These are phyloP conservation scores for Enteromius afrohamiltoni DNA, from an alignment of 2,797 vertebrate genomes.

Conservation along the genomic window DNA sequence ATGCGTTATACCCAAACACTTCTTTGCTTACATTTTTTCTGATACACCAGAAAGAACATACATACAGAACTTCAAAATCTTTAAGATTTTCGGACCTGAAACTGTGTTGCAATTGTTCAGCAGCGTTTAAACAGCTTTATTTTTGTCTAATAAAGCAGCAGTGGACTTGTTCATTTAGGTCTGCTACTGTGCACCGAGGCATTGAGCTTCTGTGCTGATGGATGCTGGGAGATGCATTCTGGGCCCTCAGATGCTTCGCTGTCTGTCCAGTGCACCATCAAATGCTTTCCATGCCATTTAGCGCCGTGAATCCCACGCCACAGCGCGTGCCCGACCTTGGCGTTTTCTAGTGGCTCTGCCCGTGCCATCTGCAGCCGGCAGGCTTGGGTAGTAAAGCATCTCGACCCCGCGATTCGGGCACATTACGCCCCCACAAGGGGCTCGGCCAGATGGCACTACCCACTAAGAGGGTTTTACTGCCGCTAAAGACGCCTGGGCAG, in stretches of 20 bases:
- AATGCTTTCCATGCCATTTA: slow-evolving; percentile 71
- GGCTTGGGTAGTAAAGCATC: slow-evolving; percentile 83
- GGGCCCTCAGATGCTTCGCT: slow-evolving; percentile 42
- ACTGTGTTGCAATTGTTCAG: background rate
- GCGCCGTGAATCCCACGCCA: slow-evolving; percentile 62
- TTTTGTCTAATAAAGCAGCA: slow-evolving; percentile 24
- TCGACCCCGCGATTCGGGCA: slow-evolving; percentile 76
- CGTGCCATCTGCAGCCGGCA: slow-evolving; percentile 79
- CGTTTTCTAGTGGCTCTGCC: slow-evolving; percentile 73
- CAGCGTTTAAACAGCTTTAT: background rate
- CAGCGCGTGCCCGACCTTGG: slow-evolving; percentile 71
- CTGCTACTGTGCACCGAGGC: background rate
- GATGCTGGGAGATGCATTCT: slow-evolving; percentile 54
- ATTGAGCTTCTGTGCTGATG: background rate
- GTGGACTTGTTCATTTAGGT: slow-evolving; percentile 11
- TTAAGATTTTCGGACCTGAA: slow-evolving; percentile 1
- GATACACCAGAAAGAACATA: background rate
- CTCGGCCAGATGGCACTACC: slow-evolving; percentile 78
- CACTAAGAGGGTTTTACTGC: slow-evolving; percentile 80
- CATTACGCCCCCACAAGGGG: slow-evolving; percentile 73
- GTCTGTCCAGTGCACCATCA: slow-evolving; percentile 56
- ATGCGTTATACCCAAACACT: background rate
- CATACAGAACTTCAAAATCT: background rate
- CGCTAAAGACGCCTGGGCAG: slow-evolving; percentile 75
- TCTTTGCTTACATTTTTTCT: background rate